phyloP scores from a whole-genome alignment of 2,888 invertebrate species.

The Eupithecia pulchellata region DNA sequence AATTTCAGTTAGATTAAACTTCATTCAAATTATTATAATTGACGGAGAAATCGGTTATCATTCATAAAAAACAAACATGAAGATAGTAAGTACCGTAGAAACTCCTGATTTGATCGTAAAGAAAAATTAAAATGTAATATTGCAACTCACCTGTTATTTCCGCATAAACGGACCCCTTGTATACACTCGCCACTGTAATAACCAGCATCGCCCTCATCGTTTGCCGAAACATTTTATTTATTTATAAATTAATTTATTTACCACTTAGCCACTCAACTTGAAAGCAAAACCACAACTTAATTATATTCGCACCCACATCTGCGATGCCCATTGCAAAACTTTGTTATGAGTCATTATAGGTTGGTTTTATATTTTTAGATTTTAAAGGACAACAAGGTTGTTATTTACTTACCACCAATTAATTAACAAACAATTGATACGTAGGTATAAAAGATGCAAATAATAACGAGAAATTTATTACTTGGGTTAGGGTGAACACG shows the following conservation, averaged over 20 bases:
- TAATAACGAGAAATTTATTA: background rate
- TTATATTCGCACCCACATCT: background rate
- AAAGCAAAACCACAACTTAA: background rate
- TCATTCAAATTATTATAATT: no score
- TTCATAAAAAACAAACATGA: no score
- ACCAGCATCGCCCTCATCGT: background rate
- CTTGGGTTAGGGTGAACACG: background rate
- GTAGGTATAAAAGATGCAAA: background rate
- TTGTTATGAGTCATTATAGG: background rate
- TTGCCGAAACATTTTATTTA: background rate
- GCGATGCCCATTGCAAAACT: no score
- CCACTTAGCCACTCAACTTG: background rate
- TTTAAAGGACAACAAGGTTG: background rate
- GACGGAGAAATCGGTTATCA: no score
- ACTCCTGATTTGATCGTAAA: background rate
- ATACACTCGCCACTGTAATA: background rate
- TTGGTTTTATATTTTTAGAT: background rate
- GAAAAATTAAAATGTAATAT: background rate
- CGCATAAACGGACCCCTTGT: background rate
- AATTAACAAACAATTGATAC: no score
- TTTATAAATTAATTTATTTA: background rate
- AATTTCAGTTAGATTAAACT: no score
- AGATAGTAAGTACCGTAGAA: no score
- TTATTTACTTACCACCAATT: no score
- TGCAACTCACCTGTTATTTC: background rate